Base-by-base conservation (phyloP, 2,113 vertebrate species). In the Salvelinus namaycush region DNA sequence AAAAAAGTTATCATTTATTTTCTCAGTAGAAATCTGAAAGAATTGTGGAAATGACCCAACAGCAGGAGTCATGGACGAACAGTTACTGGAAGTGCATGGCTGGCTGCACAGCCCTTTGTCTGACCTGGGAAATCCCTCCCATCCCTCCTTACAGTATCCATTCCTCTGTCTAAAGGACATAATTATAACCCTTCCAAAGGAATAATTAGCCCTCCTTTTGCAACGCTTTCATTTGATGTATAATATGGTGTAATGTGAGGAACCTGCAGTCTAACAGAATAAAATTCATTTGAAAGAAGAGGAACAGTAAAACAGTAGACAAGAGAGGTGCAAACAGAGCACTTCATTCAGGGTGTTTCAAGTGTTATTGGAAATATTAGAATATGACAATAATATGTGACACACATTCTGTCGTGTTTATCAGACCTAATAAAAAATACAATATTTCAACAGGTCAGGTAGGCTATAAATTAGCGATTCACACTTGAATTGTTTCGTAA, bases 131-230 rank as follows among this genome's bases (percentile, higher is more conserved):
- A 86, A 90, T 81, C 79, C 83, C 39, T 44, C 80, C 74, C 27
- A 2, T 27, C 27, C 27, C 27, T 27, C 27, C 27, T 27, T 3
- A 83, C 80, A 89, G 84, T 82, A 88, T 83, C 86, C 84, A 79
- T 81, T 74, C 79, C 84, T 82, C 76, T 54, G 81, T 84, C 62
- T 84, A 86, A 90, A 86, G 86, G 84, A 87, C 84, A 84, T 90
- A 88, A 92, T 90, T 89, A 87, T 81, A 89, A 84, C 79, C 79
- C 87, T 87, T 89, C 86, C 83, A 88, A 87, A 87, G 82, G 84
- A 89, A 88, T 88, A 84, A 91, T 91, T 87, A 90, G 84, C 77
- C 81, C 73, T 74, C 85, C 83, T 74, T 84, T 87, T 87, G 82
- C 70, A 81, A 78, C 83, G 81, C 83, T 77, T 87, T 82, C 76